Percentiles rank a stretch among this genome's conserved stretches.
These are phyloP conservation scores for Octodon degus DNA, from an alignment of 2,113 vertebrate species.

Conservation along the genomic window DNA sequence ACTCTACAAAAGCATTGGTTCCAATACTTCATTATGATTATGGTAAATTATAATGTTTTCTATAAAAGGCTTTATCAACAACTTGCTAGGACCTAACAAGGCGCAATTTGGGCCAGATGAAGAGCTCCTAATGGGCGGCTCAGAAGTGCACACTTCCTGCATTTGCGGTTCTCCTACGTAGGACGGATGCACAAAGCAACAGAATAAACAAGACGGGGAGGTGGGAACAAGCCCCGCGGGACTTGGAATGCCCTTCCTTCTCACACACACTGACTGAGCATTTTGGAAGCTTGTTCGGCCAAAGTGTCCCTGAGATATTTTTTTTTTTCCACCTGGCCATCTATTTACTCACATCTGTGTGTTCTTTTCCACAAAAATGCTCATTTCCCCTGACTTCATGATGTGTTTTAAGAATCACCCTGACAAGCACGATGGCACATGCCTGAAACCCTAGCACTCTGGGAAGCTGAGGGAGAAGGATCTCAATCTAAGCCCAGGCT, in stretches of 20 bases:
- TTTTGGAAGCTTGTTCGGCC: background rate
- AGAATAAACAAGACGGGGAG: background rate
- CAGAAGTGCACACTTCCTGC: background rate
- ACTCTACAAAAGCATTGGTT: background rate
- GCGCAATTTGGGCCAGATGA: background rate
- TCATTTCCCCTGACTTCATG: background rate
- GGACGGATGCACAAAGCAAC: background rate
- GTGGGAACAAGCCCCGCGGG: background rate
- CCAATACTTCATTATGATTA: slow-evolving; percentile 6
- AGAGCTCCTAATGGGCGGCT: background rate
- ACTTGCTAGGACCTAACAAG: background rate
- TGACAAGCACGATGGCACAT: background rate
- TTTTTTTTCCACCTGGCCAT: background rate
- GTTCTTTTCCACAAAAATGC: background rate
- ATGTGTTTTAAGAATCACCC: background rate
- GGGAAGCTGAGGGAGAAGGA: background rate
- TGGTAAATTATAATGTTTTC: slow-evolving; percentile 8
- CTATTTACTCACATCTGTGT: background rate
- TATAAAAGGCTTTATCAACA: background rate
- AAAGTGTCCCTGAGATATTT: background rate
- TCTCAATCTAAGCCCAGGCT: background rate
- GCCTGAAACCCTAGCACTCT: background rate
- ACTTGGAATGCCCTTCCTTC: background rate
- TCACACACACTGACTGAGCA: background rate
- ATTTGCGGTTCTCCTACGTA: background rate